Evolutionary conservation across 2,113 vertebrate genomes (phyloP).

Genomic region (Urocynchramus pylzowi): DNA sequence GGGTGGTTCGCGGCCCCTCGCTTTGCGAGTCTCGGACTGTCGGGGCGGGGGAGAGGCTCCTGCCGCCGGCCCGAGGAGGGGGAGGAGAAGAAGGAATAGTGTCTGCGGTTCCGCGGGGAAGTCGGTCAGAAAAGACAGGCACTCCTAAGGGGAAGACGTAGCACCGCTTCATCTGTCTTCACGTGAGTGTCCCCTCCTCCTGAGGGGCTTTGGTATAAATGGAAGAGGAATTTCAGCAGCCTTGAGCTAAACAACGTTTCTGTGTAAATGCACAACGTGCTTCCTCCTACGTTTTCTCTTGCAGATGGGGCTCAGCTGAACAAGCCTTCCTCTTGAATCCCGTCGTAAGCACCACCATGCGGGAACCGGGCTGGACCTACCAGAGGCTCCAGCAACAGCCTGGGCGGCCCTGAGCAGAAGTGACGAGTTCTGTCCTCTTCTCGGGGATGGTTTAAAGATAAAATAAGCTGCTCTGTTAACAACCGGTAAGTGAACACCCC

Average conservation of each 20-base stretch:
- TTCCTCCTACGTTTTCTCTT: not conserved
- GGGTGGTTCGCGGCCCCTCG: not conserved
- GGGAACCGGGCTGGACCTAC: not conserved
- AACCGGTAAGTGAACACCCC: not conserved
- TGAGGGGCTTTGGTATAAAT: not conserved
- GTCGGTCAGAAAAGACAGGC: rapidly evolving
- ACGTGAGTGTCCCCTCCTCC: not conserved
- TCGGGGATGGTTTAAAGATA: too few relatives aligned
- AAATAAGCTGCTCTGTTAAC: not conserved
- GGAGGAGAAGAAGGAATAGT: not conserved
- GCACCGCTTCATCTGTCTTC: not conserved
- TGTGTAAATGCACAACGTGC: not conserved
- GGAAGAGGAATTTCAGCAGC: not conserved
- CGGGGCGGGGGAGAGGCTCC: not conserved
- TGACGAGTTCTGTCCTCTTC: not conserved
- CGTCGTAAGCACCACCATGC: not conserved
- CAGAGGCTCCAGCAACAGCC: not conserved
- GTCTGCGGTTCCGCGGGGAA: not conserved
- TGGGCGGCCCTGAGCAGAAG: not conserved
- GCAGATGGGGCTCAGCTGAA: not conserved
- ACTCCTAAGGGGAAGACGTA: rapidly evolving
- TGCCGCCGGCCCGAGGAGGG: not conserved
- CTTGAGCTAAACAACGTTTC: not conserved
- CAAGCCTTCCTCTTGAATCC: not conserved
- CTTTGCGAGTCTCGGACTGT: not conserved